Conservation (phyloP, 2,797 vertebrate species). For the Melanotaenia maccullochi region DNA sequence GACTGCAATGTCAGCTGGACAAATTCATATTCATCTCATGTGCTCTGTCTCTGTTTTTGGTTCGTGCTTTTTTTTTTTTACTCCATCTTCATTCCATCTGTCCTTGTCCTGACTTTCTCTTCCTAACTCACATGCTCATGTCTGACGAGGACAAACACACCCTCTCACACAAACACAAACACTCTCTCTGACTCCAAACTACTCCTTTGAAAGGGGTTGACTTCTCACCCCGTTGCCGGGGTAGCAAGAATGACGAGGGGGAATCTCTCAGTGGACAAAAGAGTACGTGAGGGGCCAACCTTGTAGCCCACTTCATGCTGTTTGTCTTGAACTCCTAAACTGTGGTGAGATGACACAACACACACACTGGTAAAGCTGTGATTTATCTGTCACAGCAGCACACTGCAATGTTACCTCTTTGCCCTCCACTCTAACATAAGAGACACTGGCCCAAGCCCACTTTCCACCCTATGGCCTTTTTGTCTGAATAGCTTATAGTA, state of each 20-base stretch:
- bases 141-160: conserved; percentile 50
- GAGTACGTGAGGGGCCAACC: conserved; percentile 62
- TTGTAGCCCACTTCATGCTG: conserved; percentile 79
- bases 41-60: conserved; percentile 20
- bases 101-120: conserved; percentile 52
- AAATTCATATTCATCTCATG: conserved; percentile 60
- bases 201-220: conserved; percentile 68
- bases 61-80: conserved; percentile 8
- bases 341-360: conserved; percentile 53
- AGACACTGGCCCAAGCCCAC: conserved; percentile 14
- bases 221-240: conserved; percentile 75
- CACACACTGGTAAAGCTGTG: conserved; percentile 63
- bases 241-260: conserved; percentile 52
- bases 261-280: conserved; percentile 76
- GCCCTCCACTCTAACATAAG: conserved; percentile 31
- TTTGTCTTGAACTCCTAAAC: conserved; percentile 75
- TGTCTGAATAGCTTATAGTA: neutral
- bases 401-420: conserved; percentile 55
- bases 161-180: conserved; percentile 24
- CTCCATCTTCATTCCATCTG: conserved; percentile 18
- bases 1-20: conserved; percentile 53
- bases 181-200: conserved; percentile 44
- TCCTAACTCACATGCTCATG: conserved; percentile 41
- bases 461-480: neutral
- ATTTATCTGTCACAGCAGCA: conserved; percentile 56